Evolutionary conservation across 2,797 vertebrate species (phyloP), one percentile per base, ranked within the genome.

Genomic region (Cyprinodon diabolis): DNA sequence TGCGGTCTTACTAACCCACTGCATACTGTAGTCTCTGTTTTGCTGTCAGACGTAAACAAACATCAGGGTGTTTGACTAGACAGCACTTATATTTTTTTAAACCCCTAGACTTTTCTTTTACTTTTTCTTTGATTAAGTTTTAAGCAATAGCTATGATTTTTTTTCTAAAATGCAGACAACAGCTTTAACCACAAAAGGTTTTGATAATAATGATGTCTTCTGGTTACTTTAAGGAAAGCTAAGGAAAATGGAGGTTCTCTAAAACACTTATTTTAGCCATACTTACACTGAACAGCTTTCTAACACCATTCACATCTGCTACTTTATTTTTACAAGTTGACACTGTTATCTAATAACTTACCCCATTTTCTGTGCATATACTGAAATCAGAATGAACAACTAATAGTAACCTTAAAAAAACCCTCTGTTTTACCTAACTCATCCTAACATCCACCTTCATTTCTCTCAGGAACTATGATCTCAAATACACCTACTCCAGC

Each of bases 401-500:
- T 55, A 48, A 21, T 30, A 65, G 60, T 69, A 4, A 43, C 62
- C 45, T 7, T 17, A 67, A 62, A 63, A 23, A 15, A 66, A 25
- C 2, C 23, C 49, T 35, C n/a, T 45, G 2, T 79, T 68, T 72
- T 60, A 81, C 86, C 85, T 84, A 87, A 57, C 4, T 35, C 76
- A 75, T 57, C 37, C 75, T 79, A 74, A 79, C 55, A 62, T 67
- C 4, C 66, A 57, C 63, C 47, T 77, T 49, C 15, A 12, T 67
- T n/a, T 83, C 37, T 72, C 71, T 76, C 83, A 92, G 89, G 84
- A 79, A 51, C 45, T 84, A 84, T 1, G n/a, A 87, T 48, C 4
- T 7, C 68, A 65, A 8, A 12, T 73, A 77, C 4, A 56, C 3
- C 52, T 56, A 30, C 79, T 73, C 0, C 51, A 35, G 0, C 35